A percentile compares a stretch with the other conserved stretches of the same genome.
Evolutionary conservation across 2,888 invertebrate genomes (phyloP).

Genomic region (Malachius bipustulatus): DNA sequence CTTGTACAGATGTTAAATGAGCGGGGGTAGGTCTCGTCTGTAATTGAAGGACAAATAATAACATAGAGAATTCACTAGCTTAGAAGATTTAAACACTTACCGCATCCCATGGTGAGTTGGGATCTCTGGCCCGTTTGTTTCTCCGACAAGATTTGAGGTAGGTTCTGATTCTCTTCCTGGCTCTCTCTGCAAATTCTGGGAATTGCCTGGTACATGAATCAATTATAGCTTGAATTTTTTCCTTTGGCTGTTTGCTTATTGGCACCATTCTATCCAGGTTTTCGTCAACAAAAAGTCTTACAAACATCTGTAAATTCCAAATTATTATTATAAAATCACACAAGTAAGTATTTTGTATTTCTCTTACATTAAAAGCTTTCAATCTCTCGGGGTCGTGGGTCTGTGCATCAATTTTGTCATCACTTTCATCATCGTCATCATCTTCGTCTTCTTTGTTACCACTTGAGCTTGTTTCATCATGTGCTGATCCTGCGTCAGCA

Average conservation of each 20-base stretch:
- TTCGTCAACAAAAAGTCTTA: conserved; percentile 91
- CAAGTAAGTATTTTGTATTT: too few relatives aligned
- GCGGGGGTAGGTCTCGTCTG: conserved; percentile 91
- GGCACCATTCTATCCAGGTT: conserved; percentile 93
- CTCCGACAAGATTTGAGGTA: conserved; percentile 91
- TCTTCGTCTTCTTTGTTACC: conserved; percentile 78
- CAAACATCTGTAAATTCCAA: conserved; percentile 82
- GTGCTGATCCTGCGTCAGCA: conserved; percentile 53
- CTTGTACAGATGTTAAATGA: conserved; percentile 91
- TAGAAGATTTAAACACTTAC: conserved; percentile 45
- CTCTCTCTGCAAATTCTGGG: conserved; percentile 90
- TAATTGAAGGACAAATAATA: conserved; percentile 19
- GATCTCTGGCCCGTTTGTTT: conserved; percentile 85
- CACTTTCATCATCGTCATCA: conserved; percentile 82
- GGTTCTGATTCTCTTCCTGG: conserved; percentile 86
- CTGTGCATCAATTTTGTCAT: conserved; percentile 82
- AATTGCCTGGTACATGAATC: conserved; percentile 95
- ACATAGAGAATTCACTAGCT: background rate
- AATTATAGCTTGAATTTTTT: conserved; percentile 94
- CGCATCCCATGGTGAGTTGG: conserved; percentile 70
- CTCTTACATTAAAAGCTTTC: conserved; percentile 92
- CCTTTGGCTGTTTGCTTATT: conserved; percentile 94
- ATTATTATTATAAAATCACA: conserved; percentile 12
- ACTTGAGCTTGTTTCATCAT: conserved; percentile 81
- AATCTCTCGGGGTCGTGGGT: conserved; percentile 83